These are phyloP conservation scores for Drusus annulatus DNA, from an alignment of 1,140 invertebrate species.

Conservation along the genomic window DNA sequence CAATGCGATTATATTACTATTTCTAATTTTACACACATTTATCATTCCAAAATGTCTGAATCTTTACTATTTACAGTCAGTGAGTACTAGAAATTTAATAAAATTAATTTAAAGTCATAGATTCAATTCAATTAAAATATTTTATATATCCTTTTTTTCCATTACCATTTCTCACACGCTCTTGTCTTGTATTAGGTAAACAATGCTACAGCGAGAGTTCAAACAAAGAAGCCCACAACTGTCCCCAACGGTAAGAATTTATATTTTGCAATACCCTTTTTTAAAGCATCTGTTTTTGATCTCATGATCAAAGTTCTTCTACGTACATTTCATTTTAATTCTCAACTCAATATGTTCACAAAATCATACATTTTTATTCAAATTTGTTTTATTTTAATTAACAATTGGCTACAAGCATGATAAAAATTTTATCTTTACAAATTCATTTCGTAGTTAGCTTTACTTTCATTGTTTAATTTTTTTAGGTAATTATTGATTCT, in stretches of 20 bases:
- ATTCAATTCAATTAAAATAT: not conserved
- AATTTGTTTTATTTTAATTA: not conserved
- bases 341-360: not conserved
- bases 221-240: conserved; percentile 96
- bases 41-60: not conserved
- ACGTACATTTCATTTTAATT: not conserved
- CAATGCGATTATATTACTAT: not conserved
- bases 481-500: no score
- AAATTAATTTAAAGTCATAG: not conserved
- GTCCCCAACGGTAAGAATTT: conserved; percentile 91
- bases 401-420: conserved; percentile 27
- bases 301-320: not conserved
- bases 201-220: conserved; percentile 97
- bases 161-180: conserved; percentile 15
- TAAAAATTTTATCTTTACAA: conserved; percentile 23
- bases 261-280: not conserved
- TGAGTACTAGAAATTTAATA: not conserved
- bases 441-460: conserved; percentile 12
- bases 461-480: not conserved
- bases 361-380: not conserved
- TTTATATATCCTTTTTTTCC: not conserved
- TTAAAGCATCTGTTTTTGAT: not conserved
- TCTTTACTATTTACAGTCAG: not conserved
- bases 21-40: not conserved
- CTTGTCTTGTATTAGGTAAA: conserved; percentile 83